phyloP scores from a whole-genome alignment of 2,113 vertebrate species.

The Pionites leucogaster region DNA sequence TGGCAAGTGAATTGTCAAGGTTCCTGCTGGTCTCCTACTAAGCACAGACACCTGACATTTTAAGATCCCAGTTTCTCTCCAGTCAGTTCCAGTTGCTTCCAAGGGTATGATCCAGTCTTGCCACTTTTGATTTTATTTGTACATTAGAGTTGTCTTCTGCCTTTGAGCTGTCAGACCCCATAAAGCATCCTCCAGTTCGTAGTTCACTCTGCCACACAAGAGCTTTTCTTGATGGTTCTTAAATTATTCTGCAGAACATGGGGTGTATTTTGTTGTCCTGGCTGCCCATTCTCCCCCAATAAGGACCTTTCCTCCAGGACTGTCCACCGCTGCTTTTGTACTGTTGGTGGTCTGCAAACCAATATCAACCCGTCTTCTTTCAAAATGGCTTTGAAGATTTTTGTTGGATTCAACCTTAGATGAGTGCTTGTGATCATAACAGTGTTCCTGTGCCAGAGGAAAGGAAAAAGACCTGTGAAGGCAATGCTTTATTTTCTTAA shows the following conservation, averaged over 20 bases:
- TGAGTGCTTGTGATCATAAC: not conserved
- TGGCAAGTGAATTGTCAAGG: conserved; percentile 64
- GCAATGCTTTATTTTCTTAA: not conserved
- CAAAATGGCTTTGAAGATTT: not conserved
- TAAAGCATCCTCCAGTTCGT: conserved; percentile 31
- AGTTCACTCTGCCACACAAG: not conserved
- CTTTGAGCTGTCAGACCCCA: conserved; percentile 37
- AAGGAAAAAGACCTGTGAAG: not conserved
- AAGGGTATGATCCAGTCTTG: conserved; percentile 41
- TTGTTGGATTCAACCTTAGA: not conserved
- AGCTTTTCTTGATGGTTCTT: not conserved
- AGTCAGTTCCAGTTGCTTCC: conserved; percentile 35
- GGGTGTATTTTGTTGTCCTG: not conserved
- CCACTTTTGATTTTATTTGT: conserved; percentile 41
- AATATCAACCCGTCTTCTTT: not conserved
- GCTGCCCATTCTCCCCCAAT: not conserved
- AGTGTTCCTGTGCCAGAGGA: not conserved
- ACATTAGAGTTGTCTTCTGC: conserved; percentile 41
- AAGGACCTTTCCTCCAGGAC: not conserved
- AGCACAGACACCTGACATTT: conserved; percentile 60
- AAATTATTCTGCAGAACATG: not conserved
- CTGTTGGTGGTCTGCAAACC: not conserved
- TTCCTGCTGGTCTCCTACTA: conserved; percentile 59
- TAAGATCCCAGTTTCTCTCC: conserved; percentile 56
- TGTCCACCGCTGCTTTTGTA: not conserved